A percentile compares a stretch with the other conserved stretches of the same genome.
These are phyloP conservation scores for Edolisoma coerulescens DNA, from an alignment of 2,113 vertebrate species.

Conservation along the genomic window DNA sequence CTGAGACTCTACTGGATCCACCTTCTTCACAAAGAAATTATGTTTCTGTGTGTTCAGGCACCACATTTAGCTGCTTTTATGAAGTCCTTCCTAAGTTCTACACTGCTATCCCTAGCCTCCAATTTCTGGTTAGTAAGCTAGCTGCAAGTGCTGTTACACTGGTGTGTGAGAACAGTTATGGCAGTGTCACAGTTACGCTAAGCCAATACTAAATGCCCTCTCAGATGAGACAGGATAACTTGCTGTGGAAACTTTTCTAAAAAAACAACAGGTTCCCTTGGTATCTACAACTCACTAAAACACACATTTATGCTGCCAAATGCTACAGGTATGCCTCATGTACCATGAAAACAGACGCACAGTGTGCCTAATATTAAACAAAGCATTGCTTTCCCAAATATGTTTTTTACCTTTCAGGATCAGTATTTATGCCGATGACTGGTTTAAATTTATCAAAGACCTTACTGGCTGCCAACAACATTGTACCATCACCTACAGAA, in stretches of 20 bases:
- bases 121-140: background rate
- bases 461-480: conserved; percentile 96
- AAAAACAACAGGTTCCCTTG: background rate
- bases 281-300: background rate
- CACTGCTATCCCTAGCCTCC: background rate
- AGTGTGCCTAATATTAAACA: background rate
- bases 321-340: background rate
- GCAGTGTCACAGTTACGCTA: background rate
- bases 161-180: background rate
- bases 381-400: background rate
- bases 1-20: background rate
- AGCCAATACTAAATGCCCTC: background rate
- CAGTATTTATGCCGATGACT: conserved; percentile 95
- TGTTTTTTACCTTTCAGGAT: conserved; percentile 90
- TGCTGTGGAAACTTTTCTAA: background rate
- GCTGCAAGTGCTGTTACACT: background rate
- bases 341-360: background rate
- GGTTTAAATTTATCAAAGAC: conserved; percentile 92
- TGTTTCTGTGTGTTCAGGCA: background rate
- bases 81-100: background rate
- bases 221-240: background rate
- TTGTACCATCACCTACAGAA: conserved; percentile 90
- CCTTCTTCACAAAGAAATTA: background rate
- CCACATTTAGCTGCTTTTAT: background rate
- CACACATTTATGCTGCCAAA: background rate